Percentiles rank a stretch among this genome's conserved stretches.
phyloP scores from a whole-genome alignment of 2,113 vertebrate genomes.

The Poecilia latipinna region DNA sequence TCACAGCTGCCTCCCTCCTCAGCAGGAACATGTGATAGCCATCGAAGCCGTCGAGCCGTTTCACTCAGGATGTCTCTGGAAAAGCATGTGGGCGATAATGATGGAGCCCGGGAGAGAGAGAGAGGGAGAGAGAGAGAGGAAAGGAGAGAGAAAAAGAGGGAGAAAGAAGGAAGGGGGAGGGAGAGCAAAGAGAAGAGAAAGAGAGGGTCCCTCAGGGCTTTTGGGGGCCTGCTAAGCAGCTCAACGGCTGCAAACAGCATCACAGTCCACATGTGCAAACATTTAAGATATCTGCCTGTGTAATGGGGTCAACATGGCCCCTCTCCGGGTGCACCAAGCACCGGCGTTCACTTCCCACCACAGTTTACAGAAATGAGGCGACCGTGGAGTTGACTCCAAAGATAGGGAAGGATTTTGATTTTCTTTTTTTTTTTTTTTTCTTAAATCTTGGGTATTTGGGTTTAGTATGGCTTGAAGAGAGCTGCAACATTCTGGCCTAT shows the following conservation, averaged over 20 bases:
- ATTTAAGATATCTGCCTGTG: conserved; percentile 76
- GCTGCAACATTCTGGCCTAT: not conserved
- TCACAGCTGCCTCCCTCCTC: conserved; percentile 54
- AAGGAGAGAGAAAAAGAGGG: conserved; percentile 37
- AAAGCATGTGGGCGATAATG: conserved; percentile 80
- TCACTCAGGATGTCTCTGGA: conserved; percentile 76
- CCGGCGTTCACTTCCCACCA: conserved; percentile 50
- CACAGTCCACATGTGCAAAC: conserved; percentile 79
- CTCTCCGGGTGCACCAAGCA: conserved; percentile 60
- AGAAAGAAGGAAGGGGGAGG: conserved; percentile 20
- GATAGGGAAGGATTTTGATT: conserved; percentile 14
- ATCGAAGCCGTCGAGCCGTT: conserved; percentile 72
- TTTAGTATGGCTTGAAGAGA: not conserved
- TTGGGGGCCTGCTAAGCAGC: conserved; percentile 70
- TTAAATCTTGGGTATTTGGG: not conserved
- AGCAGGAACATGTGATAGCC: conserved; percentile 75
- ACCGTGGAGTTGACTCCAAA: conserved; percentile 30
- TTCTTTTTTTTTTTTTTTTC: not conserved
- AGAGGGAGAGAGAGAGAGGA: conserved; percentile 6
- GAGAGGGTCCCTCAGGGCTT: conserved; percentile 64
- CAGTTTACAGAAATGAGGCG: conserved; percentile 50
- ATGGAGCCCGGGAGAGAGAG: conserved; percentile 59
- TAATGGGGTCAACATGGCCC: conserved; percentile 75
- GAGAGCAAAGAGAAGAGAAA: conserved; percentile 51
- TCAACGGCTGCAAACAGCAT: conserved; percentile 75